Conservation (phyloP, 2,888 invertebrate genomes). For the Augochlorella aurata region DNA sequence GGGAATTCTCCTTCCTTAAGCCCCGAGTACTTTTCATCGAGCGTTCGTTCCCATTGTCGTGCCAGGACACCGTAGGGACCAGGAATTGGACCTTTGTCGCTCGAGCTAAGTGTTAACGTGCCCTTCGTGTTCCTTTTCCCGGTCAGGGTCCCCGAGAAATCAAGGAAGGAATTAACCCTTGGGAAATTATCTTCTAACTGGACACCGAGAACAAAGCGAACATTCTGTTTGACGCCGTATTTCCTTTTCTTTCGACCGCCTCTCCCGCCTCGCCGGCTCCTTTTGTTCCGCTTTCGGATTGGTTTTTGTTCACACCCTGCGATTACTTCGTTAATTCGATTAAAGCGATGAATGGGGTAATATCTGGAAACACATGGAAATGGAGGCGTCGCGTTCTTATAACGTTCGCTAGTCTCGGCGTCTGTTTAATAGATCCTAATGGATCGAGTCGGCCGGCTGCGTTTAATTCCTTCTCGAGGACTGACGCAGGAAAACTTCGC, state of each 20-base stretch:
- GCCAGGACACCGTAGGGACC: conserved; percentile 66
- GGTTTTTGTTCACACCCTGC: conserved; percentile 17
- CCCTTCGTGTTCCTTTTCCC: conserved; percentile 72
- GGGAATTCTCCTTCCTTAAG: conserved; percentile 60
- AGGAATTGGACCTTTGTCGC: conserved; percentile 78
- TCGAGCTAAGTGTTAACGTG: conserved; percentile 75
- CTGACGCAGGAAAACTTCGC: neutral
- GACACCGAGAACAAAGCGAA: conserved; percentile 59
- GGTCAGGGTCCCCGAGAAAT: conserved; percentile 31
- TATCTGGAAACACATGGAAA: neutral
- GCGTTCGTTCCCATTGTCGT: conserved; percentile 66
- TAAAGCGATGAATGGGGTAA: neutral
- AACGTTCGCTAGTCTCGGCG: neutral
- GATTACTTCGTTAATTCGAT: conserved; percentile 43
- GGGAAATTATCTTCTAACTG: conserved; percentile 74
- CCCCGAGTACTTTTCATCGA: conserved; percentile 62
- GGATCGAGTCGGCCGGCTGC: neutral
- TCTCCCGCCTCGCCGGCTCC: neutral
- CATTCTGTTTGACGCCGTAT: conserved; percentile 53
- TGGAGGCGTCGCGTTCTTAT: neutral
- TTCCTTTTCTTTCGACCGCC: conserved; percentile 14
- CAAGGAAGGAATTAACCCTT: conserved; percentile 76
- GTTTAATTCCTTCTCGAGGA: neutral
- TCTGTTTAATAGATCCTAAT: neutral
- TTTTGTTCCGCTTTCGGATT: conserved; percentile 15